A percentile compares a stretch with the other conserved stretches of the same genome.
These are phyloP conservation scores for Malacoctenus gilli DNA, from an alignment of 2,797 vertebrate genomes.

Conservation along the genomic window DNA sequence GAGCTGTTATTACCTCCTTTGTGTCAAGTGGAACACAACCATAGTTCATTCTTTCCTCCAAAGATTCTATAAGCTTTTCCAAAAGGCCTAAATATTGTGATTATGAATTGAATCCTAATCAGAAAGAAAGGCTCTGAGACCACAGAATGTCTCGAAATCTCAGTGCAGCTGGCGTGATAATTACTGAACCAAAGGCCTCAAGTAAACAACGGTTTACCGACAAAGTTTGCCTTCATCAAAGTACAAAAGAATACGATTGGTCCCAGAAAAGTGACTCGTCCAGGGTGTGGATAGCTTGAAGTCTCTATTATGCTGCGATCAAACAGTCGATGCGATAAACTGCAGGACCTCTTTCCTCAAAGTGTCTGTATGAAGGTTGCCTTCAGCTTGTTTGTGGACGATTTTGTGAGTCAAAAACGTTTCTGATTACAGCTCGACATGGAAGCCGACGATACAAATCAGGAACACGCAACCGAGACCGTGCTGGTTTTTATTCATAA, in stretches of 20 bases:
- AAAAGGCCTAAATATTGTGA: not conserved
- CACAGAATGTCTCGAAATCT: not conserved
- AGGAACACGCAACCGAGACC: too few relatives aligned
- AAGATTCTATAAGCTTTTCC: not conserved
- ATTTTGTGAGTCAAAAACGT: too few relatives aligned
- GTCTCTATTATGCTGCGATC: not conserved
- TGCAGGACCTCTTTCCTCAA: too few relatives aligned
- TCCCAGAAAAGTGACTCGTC: not conserved
- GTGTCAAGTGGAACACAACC: too few relatives aligned
- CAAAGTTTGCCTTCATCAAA: too few relatives aligned
- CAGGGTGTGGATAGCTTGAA: not conserved
- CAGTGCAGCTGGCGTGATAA: not conserved
- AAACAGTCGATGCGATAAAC: too few relatives aligned
- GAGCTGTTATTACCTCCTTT: slow-evolving; percentile 4
- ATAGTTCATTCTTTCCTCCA: not conserved
- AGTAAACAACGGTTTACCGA: too few relatives aligned
- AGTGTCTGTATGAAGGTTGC: too few relatives aligned
- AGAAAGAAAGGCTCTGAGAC: not conserved
- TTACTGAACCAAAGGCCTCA: not conserved
- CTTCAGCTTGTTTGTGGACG: too few relatives aligned
- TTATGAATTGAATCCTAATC: slow-evolving; percentile 5
- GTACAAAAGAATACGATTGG: not conserved
- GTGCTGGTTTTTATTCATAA: too few relatives aligned
- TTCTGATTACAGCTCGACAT: too few relatives aligned
- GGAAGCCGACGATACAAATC: too few relatives aligned